These are phyloP conservation scores for Campopleginae sp. DNA, from an alignment of 2,888 invertebrate species.

Conservation along the genomic window DNA sequence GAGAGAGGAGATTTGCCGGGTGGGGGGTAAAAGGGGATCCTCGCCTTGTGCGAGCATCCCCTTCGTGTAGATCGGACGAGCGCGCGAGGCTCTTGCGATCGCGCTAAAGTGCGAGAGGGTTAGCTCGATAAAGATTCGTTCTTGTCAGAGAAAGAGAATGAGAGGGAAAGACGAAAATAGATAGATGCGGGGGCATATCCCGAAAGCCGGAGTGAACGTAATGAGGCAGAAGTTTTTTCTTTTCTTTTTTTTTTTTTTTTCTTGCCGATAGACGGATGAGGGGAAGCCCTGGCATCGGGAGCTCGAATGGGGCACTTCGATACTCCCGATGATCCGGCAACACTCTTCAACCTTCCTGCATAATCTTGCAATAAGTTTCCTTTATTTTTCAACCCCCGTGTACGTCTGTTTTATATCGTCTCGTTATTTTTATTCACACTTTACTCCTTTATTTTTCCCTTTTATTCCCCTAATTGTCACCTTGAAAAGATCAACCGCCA, in stretches of 20 bases:
- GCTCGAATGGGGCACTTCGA: slow-evolving; percentile 71
- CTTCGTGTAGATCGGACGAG: slow-evolving; percentile 50
- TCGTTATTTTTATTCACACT: background rate
- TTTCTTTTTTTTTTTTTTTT: slow-evolving; percentile 30
- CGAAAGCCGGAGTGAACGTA: slow-evolving; percentile 47
- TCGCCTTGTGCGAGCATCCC: slow-evolving; percentile 73
- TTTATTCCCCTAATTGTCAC: background rate
- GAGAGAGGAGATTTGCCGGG: slow-evolving; percentile 40
- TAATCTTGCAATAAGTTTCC: slow-evolving; percentile 61
- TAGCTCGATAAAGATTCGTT: slow-evolving; percentile 27
- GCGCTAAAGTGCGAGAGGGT: slow-evolving; percentile 58
- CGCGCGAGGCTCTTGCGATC: slow-evolving; percentile 64
- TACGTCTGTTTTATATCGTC: background rate
- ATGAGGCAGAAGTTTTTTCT: slow-evolving; percentile 50
- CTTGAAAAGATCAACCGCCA: background rate
- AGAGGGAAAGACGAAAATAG: slow-evolving; percentile 6
- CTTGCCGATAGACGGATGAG: slow-evolving; percentile 68
- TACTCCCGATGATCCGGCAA: slow-evolving; percentile 50
- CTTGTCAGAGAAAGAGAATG: slow-evolving; percentile 21
- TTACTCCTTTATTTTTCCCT: background rate
- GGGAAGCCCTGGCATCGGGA: slow-evolving; percentile 77
- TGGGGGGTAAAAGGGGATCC: slow-evolving; percentile 49
- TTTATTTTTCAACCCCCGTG: slow-evolving; percentile 15
- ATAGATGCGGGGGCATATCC: background rate
- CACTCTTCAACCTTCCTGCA: slow-evolving; percentile 36